Percentiles rank a stretch among this genome's conserved stretches.
Conservation (phyloP, 1,140 invertebrate genomes). For the Saccostrea echinata region DNA sequence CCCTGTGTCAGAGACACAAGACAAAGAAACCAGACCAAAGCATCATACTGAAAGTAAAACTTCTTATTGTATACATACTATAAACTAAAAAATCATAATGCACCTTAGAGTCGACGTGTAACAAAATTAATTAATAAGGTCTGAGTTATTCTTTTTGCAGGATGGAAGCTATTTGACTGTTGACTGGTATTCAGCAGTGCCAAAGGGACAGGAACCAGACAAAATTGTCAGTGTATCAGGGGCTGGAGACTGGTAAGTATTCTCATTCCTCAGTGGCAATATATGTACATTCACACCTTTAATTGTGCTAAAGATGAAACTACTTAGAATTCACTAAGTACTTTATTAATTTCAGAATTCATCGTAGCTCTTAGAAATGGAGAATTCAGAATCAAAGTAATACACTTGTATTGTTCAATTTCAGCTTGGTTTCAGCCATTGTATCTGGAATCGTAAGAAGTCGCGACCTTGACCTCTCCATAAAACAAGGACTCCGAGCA, state of each 20-base stretch:
- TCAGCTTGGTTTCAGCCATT: conserved; percentile 82
- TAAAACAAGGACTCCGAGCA: conserved; percentile 80
- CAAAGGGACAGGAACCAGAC: background rate
- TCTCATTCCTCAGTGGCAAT: background rate
- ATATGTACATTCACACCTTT: too few species aligned
- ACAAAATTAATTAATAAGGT: too few species aligned
- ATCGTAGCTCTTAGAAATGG: too few species aligned
- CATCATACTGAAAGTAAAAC: background rate
- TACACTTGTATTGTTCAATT: conserved; percentile 54
- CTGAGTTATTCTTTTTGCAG: conserved; percentile 44
- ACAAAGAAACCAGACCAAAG: background rate
- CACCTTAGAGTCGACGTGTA: too few species aligned
- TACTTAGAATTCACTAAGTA: too few species aligned
- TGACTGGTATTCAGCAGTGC: conserved; percentile 57
- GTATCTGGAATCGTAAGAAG: conserved; percentile 81
- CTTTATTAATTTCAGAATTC: too few species aligned
- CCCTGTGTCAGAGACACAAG: conserved; percentile 45
- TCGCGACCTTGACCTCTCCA: conserved; percentile 78
- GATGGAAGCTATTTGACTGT: conserved; percentile 49
- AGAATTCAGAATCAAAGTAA: too few species aligned
- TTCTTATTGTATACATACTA: background rate
- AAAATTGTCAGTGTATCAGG: conserved; percentile 82
- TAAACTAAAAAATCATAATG: too few species aligned
- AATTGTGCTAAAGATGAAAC: too few species aligned
- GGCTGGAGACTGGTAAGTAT: conserved; percentile 81